phyloP scores from a whole-genome alignment of 2,797 vertebrate species.

The Trachops cirrhosus region DNA sequence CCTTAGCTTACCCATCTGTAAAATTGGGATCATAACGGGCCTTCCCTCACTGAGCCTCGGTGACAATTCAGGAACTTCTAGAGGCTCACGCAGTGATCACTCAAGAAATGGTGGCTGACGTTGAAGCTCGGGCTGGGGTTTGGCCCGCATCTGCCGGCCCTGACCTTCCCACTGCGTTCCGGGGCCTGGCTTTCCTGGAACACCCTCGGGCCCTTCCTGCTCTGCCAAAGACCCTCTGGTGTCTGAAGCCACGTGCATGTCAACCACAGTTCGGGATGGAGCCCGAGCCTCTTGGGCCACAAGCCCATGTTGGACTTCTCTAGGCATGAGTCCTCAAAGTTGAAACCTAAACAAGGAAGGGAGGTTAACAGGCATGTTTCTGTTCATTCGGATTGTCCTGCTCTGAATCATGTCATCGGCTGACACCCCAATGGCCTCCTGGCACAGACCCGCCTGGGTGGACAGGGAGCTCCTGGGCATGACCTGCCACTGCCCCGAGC shows the following conservation, averaged over 20 bases:
- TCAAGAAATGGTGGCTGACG: background rate
- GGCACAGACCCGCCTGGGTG: background rate
- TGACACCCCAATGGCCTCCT: background rate
- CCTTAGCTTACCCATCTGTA: background rate
- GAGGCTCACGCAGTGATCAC: background rate
- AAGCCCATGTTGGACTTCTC: conserved; percentile 74
- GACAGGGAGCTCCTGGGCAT: background rate
- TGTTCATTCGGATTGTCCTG: background rate
- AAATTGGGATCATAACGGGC: background rate
- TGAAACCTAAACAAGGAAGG: conserved; percentile 72
- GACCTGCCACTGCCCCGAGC: background rate
- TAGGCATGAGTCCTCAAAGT: conserved; percentile 68
- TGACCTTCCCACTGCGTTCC: background rate
- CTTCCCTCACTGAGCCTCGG: too few species aligned
- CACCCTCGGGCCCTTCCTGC: fast-evolving
- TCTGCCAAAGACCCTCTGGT: background rate
- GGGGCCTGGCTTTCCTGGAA: background rate
- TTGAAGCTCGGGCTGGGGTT: background rate
- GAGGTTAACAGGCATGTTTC: conserved; percentile 53
- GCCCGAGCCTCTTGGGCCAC: conserved; percentile 54
- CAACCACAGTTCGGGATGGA: background rate
- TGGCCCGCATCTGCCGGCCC: background rate
- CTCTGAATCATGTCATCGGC: background rate
- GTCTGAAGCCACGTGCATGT: background rate
- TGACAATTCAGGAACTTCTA: background rate